Base-by-base conservation (phyloP, 2,113 vertebrate genomes). In the Potamarius usumacintae region DNA sequence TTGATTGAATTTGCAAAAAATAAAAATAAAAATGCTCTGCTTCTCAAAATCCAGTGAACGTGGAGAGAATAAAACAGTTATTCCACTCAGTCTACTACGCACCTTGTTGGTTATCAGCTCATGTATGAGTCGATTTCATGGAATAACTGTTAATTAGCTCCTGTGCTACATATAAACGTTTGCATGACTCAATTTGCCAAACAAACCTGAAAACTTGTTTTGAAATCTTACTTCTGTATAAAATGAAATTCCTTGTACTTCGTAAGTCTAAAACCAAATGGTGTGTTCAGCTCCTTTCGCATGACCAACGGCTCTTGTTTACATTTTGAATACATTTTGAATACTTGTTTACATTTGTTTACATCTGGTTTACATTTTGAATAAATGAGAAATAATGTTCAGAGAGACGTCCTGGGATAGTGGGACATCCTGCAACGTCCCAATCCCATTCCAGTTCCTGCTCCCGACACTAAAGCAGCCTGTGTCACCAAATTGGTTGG, bases 361-460 rank as follows among this genome's bases (percentile, higher is more conserved):
- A n/a, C 22, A 63, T 25, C 2, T 9, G 20, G 8, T 63, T 25
- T 63, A 62, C 9, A 25, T 25, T 25, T 25, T 63, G 22, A 63
- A 63, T 25, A 63, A 2, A 25, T 22, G 7, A 20, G 22, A 25
- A 9, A 7, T 63, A 25, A 63, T 67, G 27, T 67, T 11, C n/a
- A 69, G 22, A 69, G 27, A 69, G 20, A 25, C 10, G 2, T 67
- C 63, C 63, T 67, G 63, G 25, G n/a, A 27, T 67, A 14, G n/a
- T 27, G 65, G 11, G 5, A 27, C 27, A 34, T 65, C 62, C 25
- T n/a, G 50, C 77, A 78, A 85, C 60, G 65, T 76, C 48, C 62
- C 83, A 87, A 85, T 87, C 52, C 79, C 83, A 42, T 42, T 42
- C 34, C 34, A 2, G 55, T 84, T 76, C 78, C 69, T 84, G 78